Evolutionary conservation across 2,113 vertebrate genomes (phyloP).

Genomic region (Lichenostomus cassidix): DNA sequence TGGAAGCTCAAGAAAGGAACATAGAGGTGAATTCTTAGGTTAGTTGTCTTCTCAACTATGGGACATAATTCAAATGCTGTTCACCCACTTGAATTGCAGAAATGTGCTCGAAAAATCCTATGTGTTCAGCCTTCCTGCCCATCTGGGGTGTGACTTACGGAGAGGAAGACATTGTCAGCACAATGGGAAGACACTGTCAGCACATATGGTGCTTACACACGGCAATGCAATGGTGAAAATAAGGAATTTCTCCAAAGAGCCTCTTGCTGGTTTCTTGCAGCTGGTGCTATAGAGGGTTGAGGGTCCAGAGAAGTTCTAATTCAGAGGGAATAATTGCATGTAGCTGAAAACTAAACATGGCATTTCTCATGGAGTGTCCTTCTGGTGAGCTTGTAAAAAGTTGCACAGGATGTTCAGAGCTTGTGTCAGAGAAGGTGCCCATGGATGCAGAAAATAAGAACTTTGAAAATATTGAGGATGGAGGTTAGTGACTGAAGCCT

Average conservation of each 20-base stretch:
- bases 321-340: not conserved
- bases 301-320: not conserved
- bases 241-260: not conserved
- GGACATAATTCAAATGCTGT: not conserved
- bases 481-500: not conserved
- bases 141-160: not conserved
- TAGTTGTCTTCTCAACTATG: not conserved
- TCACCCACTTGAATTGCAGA: not conserved
- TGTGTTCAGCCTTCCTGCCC: not conserved
- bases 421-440: not conserved
- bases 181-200: not conserved
- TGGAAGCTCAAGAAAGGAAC: not conserved
- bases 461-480: not conserved
- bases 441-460: not conserved
- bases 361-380: not conserved
- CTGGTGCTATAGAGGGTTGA: not conserved
- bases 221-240: not conserved
- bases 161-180: not conserved
- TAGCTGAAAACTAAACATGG: not conserved
- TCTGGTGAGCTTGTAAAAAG: not conserved
- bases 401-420: not conserved
- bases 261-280: not conserved
- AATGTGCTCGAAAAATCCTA: not conserved
- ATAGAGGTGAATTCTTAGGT: not conserved
- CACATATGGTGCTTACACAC: accelerated